phyloP scores from a whole-genome alignment of 1,140 invertebrate genomes.

The Neodiprion pinetum region DNA sequence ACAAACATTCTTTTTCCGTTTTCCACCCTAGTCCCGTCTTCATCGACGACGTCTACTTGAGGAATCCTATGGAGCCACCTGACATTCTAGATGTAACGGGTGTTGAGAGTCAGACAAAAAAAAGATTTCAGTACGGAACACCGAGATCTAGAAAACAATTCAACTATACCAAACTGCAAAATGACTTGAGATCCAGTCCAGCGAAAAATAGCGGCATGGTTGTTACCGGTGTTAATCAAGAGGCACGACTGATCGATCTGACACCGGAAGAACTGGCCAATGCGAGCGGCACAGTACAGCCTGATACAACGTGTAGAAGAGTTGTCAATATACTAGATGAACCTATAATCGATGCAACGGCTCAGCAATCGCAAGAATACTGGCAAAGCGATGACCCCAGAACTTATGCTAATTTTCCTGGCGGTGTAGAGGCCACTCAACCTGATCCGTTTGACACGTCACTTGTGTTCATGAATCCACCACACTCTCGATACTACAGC shows the following conservation, averaged over 20 bases:
- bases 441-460: conserved; percentile 71
- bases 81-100: conserved; percentile 69
- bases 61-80: conserved; percentile 85
- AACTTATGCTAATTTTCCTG: conserved; percentile 56
- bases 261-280: conserved; percentile 63
- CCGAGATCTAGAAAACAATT: conserved; percentile 71
- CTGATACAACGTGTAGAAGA: conserved; percentile 38
- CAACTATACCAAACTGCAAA: conserved; percentile 77
- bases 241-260: conserved; percentile 69
- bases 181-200: conserved; percentile 64
- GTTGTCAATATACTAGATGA: conserved; percentile 76
- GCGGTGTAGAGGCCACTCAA: conserved; percentile 27
- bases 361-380: conserved; percentile 36
- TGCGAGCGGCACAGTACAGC: conserved; percentile 29
- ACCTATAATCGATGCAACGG: conserved; percentile 73
- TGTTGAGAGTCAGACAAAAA: conserved; percentile 45
- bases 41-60: conserved; percentile 83
- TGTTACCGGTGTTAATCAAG: conserved; percentile 56
- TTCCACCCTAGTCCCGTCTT: conserved; percentile 67
- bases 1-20: too few species aligned
- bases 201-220: conserved; percentile 60
- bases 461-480: conserved; percentile 48
- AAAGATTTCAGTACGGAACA: conserved; percentile 59
- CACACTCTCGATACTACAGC: conserved; percentile 58
- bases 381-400: conserved; percentile 50